Evolutionary conservation across 1,140 invertebrate species (phyloP).

Genomic region (Drosophila bocqueti): DNA sequence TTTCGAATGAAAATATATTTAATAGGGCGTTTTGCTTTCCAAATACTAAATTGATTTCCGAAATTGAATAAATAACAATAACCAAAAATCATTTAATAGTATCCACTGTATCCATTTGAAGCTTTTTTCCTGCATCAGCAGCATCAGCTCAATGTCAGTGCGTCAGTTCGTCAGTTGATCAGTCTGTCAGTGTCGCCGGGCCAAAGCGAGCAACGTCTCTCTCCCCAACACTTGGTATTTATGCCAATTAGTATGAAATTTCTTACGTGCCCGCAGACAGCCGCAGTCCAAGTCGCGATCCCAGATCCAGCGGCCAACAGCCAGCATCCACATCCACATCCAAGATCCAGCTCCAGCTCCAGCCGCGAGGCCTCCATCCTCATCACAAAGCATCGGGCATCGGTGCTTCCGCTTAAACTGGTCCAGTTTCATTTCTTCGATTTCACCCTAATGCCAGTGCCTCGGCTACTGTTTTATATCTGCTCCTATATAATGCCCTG

Average conservation of each 20-base stretch:
- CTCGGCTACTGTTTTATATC: slow-evolving; percentile 39
- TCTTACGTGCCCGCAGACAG: slow-evolving; percentile 83
- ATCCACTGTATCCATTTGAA: slow-evolving; percentile 29
- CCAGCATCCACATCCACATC: slow-evolving; percentile 22
- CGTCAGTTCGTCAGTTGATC: slow-evolving; percentile 64
- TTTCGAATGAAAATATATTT: too few relatives aligned
- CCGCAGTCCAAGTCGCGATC: slow-evolving; percentile 31
- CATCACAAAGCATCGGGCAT: slow-evolving; percentile 39
- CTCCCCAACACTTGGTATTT: slow-evolving; percentile 84
- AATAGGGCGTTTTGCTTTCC: too few relatives aligned
- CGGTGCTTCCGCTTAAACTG: slow-evolving; percentile 84
- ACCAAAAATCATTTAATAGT: too few relatives aligned
- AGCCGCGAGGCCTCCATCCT: slow-evolving; percentile 42
- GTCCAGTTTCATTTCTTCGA: slow-evolving; percentile 80
- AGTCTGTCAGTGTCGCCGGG: slow-evolving; percentile 62
- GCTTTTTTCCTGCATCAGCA: slow-evolving; percentile 15
- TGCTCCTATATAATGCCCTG: slow-evolving; percentile 15
- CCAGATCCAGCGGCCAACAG: slow-evolving; percentile 7
- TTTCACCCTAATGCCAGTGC: slow-evolving; percentile 75
- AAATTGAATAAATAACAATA: background rate
- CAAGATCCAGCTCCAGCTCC: slow-evolving; percentile 32
- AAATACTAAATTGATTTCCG: too few relatives aligned
- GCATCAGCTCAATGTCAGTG: slow-evolving; percentile 68
- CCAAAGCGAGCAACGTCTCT: slow-evolving; percentile 50
- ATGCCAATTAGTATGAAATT: slow-evolving; percentile 85